Percentiles rank a stretch among this genome's conserved stretches.
Conservation (phyloP, 2,113 vertebrate species). For the Uropsilus gracilis region DNA sequence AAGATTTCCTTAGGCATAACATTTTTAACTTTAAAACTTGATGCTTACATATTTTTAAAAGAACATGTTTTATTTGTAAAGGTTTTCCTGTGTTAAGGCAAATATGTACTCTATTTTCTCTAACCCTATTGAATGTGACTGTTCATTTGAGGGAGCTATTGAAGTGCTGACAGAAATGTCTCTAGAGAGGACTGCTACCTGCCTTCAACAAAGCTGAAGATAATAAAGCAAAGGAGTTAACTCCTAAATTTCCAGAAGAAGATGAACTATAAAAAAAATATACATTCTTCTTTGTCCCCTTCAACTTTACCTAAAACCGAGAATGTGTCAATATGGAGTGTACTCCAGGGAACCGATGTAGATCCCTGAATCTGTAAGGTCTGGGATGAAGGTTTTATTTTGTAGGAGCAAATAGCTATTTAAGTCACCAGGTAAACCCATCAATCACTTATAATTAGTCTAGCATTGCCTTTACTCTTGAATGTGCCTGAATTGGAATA, state of each 20-base stretch:
- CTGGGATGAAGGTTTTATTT: conserved; percentile 19
- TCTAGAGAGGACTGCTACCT: conserved; percentile 54
- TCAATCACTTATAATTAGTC: conserved; percentile 37
- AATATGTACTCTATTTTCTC: conserved; percentile 53
- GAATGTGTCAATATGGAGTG: neutral
- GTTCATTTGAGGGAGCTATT: conserved; percentile 39
- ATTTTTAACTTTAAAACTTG: neutral
- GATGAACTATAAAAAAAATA: neutral
- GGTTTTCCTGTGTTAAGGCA: conserved; percentile 44
- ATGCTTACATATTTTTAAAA: conserved; percentile 27
- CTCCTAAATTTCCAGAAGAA: conserved; percentile 37
- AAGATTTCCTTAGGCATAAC: neutral
- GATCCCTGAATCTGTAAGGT: neutral
- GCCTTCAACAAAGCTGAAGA: conserved; percentile 17
- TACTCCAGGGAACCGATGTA: neutral
- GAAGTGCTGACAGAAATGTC: conserved; percentile 57
- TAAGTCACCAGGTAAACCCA: conserved; percentile 3
- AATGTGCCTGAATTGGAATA: neutral
- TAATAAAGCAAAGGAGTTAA: conserved; percentile 52
- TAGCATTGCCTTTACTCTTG: neutral
- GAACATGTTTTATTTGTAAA: conserved; percentile 8
- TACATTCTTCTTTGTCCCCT: neutral
- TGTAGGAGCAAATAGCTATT: conserved; percentile 33
- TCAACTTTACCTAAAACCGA: neutral
- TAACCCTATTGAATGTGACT: conserved; percentile 46